Evolutionary conservation across 2,888 invertebrate genomes (phyloP).

Genomic region (Mycogona germanica): DNA sequence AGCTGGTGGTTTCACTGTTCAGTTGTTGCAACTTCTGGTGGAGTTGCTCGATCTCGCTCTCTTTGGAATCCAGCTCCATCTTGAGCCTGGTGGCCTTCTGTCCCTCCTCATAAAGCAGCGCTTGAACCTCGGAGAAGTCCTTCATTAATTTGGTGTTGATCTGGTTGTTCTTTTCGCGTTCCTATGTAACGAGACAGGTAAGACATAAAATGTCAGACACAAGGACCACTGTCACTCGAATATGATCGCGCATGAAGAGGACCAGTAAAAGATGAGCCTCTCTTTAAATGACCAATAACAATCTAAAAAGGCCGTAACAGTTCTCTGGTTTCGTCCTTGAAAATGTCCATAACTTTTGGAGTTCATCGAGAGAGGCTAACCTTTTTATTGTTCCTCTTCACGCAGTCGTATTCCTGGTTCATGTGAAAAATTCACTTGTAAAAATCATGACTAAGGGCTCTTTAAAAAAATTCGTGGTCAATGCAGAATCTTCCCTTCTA

Average conservation of each 20-base stretch:
- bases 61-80: conserved; percentile 96
- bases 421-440: too few species aligned
- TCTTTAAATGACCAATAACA: too few species aligned
- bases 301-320: too few species aligned
- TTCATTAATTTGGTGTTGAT: conserved; percentile 70
- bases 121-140: conserved; percentile 73
- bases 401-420: too few species aligned
- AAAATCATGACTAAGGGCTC: too few species aligned
- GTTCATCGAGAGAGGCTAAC: neutral
- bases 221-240: too few species aligned
- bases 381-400: neutral
- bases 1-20: conserved; percentile 76
- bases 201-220: neutral
- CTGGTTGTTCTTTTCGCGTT: conserved; percentile 88
- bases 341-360: too few species aligned
- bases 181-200: conserved; percentile 36
- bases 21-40: conserved; percentile 61
- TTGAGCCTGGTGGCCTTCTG: conserved; percentile 62
- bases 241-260: too few species aligned
- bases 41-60: conserved; percentile 82
- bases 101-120: conserved; percentile 68
- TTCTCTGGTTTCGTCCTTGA: too few species aligned
- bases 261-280: too few species aligned
- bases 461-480: too few species aligned
- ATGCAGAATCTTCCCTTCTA: too few species aligned